Evolutionary conservation across 2,113 vertebrate species (phyloP).

Genomic region (Coturnix japonica): DNA sequence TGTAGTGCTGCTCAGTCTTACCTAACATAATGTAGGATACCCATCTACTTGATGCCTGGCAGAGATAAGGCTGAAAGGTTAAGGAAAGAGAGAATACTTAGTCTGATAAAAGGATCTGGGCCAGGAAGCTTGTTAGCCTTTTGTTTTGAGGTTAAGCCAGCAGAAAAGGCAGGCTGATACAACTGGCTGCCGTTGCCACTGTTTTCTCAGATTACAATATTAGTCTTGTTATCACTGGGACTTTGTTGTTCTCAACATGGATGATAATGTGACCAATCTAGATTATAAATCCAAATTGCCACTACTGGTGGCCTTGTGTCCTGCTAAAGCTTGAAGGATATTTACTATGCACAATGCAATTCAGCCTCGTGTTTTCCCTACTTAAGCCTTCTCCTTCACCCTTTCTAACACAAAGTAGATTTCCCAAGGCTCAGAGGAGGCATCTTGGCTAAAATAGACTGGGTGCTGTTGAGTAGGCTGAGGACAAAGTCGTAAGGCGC

Average conservation of each 20-base stretch:
- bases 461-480: background rate
- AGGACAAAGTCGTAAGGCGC: background rate
- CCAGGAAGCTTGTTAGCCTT: background rate
- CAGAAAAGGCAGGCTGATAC: background rate
- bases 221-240: background rate
- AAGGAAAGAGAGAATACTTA: background rate
- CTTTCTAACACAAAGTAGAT: background rate
- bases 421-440: background rate
- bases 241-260: background rate
- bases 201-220: background rate
- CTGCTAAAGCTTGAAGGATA: background rate
- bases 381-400: background rate
- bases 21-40: background rate
- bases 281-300: background rate
- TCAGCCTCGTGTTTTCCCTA: background rate
- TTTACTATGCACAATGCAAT: background rate
- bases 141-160: background rate
- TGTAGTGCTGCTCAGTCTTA: background rate
- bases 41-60: background rate
- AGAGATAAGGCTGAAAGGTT: background rate
- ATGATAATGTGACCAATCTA: background rate
- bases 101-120: background rate
- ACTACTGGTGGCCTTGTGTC: too few relatives aligned
- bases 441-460: background rate
- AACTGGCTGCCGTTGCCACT: background rate